Percentiles rank a stretch among this genome's conserved stretches.
These are phyloP conservation scores for Cyclina sinensis DNA, from an alignment of 1,140 invertebrate genomes.

Conservation along the genomic window DNA sequence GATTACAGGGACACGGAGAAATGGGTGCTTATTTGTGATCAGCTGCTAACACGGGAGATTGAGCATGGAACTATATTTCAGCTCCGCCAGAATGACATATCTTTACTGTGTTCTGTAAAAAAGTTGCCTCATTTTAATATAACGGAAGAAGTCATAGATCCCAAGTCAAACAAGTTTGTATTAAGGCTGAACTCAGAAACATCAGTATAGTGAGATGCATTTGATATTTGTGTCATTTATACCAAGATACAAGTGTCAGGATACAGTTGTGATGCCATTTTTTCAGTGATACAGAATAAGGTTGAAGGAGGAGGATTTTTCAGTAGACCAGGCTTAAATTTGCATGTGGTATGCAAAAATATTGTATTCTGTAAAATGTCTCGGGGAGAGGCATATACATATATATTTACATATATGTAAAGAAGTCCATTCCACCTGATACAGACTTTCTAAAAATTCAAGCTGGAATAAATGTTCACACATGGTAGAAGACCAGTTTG, in stretches of 20 bases:
- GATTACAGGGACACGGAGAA: slow-evolving; percentile 87
- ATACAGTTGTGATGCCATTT: neutral
- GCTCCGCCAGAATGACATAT: slow-evolving; percentile 96
- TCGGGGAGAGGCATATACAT: no score
- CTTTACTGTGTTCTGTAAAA: slow-evolving; percentile 94
- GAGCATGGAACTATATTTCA: slow-evolving; percentile 94
- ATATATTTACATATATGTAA: no score
- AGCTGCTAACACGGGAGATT: slow-evolving; percentile 93
- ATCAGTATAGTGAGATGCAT: slow-evolving; percentile 91
- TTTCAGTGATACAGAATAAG: slow-evolving; percentile 15
- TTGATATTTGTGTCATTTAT: neutral
- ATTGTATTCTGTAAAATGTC: no score
- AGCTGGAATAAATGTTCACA: no score
- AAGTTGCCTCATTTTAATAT: slow-evolving; percentile 97
- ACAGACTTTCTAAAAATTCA: no score
- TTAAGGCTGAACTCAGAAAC: slow-evolving; percentile 98
- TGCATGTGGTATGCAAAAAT: no score
- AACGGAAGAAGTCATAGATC: slow-evolving; percentile 97
- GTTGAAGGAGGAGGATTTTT: no score
- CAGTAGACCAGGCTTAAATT: no score
- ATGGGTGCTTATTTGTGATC: slow-evolving; percentile 97
- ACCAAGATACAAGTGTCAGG: no score
- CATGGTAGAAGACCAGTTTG: no score
- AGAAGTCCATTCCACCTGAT: no score
- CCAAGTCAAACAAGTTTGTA: slow-evolving; percentile 98